Evolutionary conservation across 2,797 vertebrate species (phyloP).

Genomic region (Coreius guichenoti): DNA sequence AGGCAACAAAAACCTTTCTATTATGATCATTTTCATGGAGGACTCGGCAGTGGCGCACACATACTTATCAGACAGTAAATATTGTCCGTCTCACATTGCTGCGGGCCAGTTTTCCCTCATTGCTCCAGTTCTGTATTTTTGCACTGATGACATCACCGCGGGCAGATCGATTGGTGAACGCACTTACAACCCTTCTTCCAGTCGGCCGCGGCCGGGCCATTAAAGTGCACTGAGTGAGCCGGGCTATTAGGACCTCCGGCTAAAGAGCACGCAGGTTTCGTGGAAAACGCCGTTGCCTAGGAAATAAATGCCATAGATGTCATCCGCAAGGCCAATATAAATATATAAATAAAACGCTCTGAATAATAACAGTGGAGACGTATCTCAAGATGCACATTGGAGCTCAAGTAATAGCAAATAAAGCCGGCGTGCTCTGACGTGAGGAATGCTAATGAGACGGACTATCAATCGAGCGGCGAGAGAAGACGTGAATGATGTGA

Average conservation of each 20-base stretch:
- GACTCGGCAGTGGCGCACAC: neutral
- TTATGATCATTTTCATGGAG: neutral
- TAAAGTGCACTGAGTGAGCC: constrained; percentile 37
- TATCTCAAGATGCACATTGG: constrained; percentile 27
- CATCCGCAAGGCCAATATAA: neutral
- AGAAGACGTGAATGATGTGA: constrained; percentile 47
- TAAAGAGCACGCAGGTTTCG: constrained; percentile 46
- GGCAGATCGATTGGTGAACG: constrained; percentile 30
- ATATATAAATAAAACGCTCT: constrained; percentile 7
- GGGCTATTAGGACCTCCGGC: constrained; percentile 42
- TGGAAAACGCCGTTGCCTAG: constrained; percentile 52
- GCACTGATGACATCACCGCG: constrained; percentile 13
- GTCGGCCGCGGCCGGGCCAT: constrained; percentile 1
- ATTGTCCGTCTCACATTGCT: neutral
- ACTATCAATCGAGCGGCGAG: constrained; percentile 21
- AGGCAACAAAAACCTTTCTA: neutral
- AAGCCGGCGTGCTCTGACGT: constrained; percentile 10
- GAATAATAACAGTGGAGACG: neutral
- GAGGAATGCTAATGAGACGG: constrained; percentile 54
- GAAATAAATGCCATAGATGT: constrained; percentile 51
- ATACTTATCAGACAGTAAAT: constrained; percentile 16
- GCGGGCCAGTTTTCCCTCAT: neutral
- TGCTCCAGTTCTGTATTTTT: constrained; percentile 19
- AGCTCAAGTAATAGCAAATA: constrained; percentile 20
- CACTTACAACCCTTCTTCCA: constrained; percentile 36